Conservation (phyloP, 2,888 invertebrate genomes). For the Norana najaformis region DNA sequence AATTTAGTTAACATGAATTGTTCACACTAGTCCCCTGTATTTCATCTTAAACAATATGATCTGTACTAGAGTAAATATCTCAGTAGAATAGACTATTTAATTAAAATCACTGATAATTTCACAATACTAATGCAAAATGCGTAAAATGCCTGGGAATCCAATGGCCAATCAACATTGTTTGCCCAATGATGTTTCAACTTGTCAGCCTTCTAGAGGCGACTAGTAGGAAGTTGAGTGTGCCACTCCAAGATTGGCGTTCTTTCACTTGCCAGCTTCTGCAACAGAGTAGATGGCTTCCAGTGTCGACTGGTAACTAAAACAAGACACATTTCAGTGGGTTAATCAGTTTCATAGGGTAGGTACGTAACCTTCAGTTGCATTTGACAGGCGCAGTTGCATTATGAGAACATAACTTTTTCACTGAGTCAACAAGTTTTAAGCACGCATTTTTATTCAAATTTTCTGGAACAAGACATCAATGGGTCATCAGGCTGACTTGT, state of each 20-base stretch:
- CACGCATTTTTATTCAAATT: no score
- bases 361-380: neutral
- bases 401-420: neutral
- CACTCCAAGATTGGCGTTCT: slow-evolving; percentile 32
- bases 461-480: no score
- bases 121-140: neutral
- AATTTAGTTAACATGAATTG: no score
- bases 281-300: slow-evolving; percentile 39
- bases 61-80: neutral
- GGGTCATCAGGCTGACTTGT: no score
- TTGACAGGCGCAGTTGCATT: neutral
- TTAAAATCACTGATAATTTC: neutral
- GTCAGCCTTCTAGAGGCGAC: neutral
- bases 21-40: no score
- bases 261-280: slow-evolving; percentile 31
- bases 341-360: neutral
- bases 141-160: neutral
- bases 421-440: neutral
- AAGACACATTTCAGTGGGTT: neutral
- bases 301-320: slow-evolving; percentile 26
- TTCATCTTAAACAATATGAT: no score
- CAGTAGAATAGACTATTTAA: neutral
- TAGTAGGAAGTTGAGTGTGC: slow-evolving; percentile 18
- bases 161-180: neutral
- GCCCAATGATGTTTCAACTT: neutral